Conservation (phyloP, 1,140 invertebrate species). For the Tetranychus cinnabarinus region DNA sequence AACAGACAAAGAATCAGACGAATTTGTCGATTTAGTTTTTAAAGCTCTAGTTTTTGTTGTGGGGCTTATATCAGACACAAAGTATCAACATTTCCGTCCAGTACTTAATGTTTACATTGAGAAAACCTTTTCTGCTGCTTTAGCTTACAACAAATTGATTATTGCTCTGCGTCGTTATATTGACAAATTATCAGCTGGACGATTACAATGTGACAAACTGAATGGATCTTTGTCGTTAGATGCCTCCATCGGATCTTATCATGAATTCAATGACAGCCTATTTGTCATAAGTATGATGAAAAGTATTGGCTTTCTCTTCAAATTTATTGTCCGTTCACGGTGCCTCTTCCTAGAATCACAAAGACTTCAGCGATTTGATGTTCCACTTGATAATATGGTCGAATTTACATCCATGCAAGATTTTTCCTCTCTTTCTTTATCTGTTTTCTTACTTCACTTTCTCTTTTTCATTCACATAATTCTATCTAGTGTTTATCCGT, state of each 20-base stretch:
- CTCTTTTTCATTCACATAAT: too few relatives aligned
- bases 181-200: conserved; percentile 20
- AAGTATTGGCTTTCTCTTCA: conserved; percentile 58
- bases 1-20: conserved; percentile 44
- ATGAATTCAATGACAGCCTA: background rate
- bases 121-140: conserved; percentile 67
- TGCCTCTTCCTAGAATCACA: conserved; percentile 53
- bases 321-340: conserved; percentile 57
- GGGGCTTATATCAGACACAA: conserved; percentile 57
- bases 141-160: conserved; percentile 54
- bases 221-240: conserved; percentile 22
- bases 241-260: background rate
- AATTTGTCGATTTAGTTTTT: conserved; percentile 67
- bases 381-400: background rate
- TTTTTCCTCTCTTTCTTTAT: conserved; percentile 26
- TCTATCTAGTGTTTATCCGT: too few relatives aligned
- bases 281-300: conserved; percentile 34
- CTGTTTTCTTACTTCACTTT: conserved; percentile 39
- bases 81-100: conserved; percentile 77
- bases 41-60: conserved; percentile 74
- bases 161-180: conserved; percentile 32
- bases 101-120: conserved; percentile 78
- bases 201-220: conserved; percentile 19
- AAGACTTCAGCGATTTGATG: background rate
- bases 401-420: conserved; percentile 29